Base-by-base conservation (phyloP, 37 sponge, comb jelly and placozoan species). In the Diacarnus erythraeanus region DNA sequence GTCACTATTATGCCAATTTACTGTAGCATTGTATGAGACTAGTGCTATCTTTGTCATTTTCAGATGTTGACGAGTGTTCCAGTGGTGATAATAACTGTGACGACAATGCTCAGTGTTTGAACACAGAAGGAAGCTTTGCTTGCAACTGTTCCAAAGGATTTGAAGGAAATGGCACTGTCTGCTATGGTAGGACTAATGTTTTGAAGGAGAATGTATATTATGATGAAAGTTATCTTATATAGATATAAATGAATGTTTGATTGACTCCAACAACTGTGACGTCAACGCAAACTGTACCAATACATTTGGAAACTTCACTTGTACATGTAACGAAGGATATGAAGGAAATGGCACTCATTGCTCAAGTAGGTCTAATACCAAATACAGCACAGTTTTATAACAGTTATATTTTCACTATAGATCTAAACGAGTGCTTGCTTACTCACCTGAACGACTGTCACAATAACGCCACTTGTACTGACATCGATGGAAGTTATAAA, bases 391-490 rank as follows among this genome's bases (percentile, higher is more conserved):
- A 54, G 56, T 54, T 20, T 20, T 17, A 20, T 54, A 10, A 20
- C 56, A 54, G 17, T n/a, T n/a, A 20, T 54, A 20, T 54, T 54
- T 54, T 17, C 10, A 20, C 17, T 17, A 17, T 35, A 87, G 92
- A 91, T 64, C 78, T 87, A 74, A 64, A 86, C 61, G 92, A 86
- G 65, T 91, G 92, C 73, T 25, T 1, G 1, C 6, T 30, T 8
- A 61, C 18, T 22, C 54, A n/a, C 23, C 54, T 73, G 25, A 20
- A 38, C 34, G 77, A 84, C 42, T 37, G 39, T 31, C 21, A 60
- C 22, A 17, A 18, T 23, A 60, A 60, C 60, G 76, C 76, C 8
- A 44, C 29, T 18, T 91, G 92, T 60, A 59, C 9, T 33, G 86
- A 91, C 60, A 91, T 72, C 34, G 31, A 43, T 38, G 88, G 92